phyloP scores from a whole-genome alignment of 2,888 invertebrate species.

The Scelioninae gen. 1 region DNA sequence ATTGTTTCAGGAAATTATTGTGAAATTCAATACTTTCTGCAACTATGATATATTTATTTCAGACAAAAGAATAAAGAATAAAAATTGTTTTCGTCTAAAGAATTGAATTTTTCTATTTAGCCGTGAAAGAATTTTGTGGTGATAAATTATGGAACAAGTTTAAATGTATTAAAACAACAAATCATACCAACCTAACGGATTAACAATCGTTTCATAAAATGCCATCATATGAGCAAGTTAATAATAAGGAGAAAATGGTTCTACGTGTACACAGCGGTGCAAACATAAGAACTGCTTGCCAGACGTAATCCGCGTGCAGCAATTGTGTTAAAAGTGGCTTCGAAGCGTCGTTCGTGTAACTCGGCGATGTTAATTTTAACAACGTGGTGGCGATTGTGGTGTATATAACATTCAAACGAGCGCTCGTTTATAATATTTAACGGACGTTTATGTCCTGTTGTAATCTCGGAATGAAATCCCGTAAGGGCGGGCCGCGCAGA shows the following conservation, averaged over 20 bases:
- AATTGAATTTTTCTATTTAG: too few relatives aligned
- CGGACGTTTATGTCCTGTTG: constrained; percentile 68
- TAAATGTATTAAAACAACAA: neutral
- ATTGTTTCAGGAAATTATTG: too few relatives aligned
- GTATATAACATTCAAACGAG: constrained; percentile 65
- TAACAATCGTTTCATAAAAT: constrained; percentile 43
- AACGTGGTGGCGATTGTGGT: constrained; percentile 66
- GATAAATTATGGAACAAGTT: neutral
- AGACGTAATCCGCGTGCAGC: constrained; percentile 51
- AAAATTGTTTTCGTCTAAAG: neutral
- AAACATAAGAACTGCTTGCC: constrained; percentile 44
- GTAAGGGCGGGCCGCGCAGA: constrained; percentile 52
- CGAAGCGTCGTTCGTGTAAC: constrained; percentile 55
- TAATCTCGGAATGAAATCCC: constrained; percentile 68
- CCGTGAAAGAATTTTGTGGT: too few relatives aligned
- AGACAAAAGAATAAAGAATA: neutral
- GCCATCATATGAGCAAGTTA: constrained; percentile 23
- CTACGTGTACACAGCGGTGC: constrained; percentile 5
- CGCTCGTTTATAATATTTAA: constrained; percentile 67
- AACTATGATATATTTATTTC: too few relatives aligned
- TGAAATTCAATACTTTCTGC: too few relatives aligned
- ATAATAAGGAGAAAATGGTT: constrained; percentile 36
- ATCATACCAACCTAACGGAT: constrained; percentile 6
- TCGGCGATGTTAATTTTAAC: constrained; percentile 68
- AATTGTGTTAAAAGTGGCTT: constrained; percentile 64